Base-by-base conservation (phyloP, 2,797 vertebrate species). In the Enteromius treurensis region DNA sequence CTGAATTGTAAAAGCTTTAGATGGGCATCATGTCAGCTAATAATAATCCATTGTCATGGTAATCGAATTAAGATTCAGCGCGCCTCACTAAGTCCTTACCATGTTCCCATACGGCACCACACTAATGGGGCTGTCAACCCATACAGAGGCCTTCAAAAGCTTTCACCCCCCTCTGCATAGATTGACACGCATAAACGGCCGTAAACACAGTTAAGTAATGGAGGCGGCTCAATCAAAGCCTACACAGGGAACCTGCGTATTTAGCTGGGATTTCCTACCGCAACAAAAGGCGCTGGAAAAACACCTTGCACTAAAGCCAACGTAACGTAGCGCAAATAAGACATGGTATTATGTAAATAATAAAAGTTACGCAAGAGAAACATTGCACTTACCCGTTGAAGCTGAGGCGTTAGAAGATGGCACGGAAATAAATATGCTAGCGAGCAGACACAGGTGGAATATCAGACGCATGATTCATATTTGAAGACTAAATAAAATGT, bases 371-470 rank as follows among this genome's bases (percentile, higher is more conserved):
- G 53, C 69, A 85, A 77, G 62, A 67, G 65, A n/a, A 62, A 62
- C 47, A 55, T 32, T 49, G 89, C 92, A 94, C 96, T 89, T 92
- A 96, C 95, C 95, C 83, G 77, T 77, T 74, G 88, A 89, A 4
- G 87, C 51, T 79, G 86, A 86, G 77, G 88, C 79, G 82, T 88
- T 82, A 75, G 87, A 87, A 83, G 83, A 87, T 32, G 89, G 88
- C 79, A 88, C 82, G 68, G 81, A 84, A 79, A 86, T 74, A 17
- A 90, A 86, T 86, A 91, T 77, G 88, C 88, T 83, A 85, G 86
- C 89, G 83, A 90, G 84, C 85, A 92, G 87, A 88, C 87, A 89
- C 87, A 87, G 87, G 85, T 89, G 86, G 87, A 89, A 81, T 83
- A 89, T 88, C 87, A 90, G 86, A 89, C 86, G 88, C 91, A 92